phyloP scores from a whole-genome alignment of 2,797 vertebrate genomes.

The Lepus townsendii region DNA sequence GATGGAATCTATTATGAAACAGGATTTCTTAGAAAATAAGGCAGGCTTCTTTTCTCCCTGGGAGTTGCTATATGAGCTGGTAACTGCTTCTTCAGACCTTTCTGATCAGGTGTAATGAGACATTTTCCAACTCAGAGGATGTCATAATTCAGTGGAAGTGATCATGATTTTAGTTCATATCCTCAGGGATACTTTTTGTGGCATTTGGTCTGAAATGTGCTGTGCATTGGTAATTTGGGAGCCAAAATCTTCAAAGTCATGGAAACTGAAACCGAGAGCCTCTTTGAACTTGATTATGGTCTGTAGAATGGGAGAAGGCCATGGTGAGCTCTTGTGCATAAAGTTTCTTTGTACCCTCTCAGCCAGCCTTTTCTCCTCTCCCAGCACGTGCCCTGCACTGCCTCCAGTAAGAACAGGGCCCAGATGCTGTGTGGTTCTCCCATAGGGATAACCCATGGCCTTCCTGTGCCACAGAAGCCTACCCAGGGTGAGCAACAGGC shows the following conservation, averaged over 20 bases:
- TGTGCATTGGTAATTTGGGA: background rate
- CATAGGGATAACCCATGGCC: background rate
- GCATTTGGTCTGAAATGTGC: background rate
- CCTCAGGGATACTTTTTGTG: background rate
- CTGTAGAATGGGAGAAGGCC: background rate
- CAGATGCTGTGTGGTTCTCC: background rate
- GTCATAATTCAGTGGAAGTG: background rate
- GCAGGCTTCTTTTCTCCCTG: background rate
- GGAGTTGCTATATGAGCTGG: background rate
- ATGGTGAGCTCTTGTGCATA: background rate
- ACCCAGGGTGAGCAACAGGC: conserved; percentile 7
- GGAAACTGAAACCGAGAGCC: background rate
- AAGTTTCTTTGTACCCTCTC: background rate
- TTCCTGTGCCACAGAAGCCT: background rate
- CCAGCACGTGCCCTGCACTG: background rate
- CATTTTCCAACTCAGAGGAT: background rate
- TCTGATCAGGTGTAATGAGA: background rate
- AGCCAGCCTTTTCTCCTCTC: background rate
- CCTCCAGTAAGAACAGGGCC: background rate
- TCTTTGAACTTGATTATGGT: background rate
- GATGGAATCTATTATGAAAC: background rate
- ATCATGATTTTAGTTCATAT: background rate
- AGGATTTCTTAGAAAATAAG: background rate
- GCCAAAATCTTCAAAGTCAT: background rate
- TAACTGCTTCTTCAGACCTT: background rate